A percentile compares a stretch with the other conserved stretches of the same genome.
These are phyloP conservation scores for Cinclus mexicanus DNA, from an alignment of 2,113 vertebrate species.

Conservation along the genomic window DNA sequence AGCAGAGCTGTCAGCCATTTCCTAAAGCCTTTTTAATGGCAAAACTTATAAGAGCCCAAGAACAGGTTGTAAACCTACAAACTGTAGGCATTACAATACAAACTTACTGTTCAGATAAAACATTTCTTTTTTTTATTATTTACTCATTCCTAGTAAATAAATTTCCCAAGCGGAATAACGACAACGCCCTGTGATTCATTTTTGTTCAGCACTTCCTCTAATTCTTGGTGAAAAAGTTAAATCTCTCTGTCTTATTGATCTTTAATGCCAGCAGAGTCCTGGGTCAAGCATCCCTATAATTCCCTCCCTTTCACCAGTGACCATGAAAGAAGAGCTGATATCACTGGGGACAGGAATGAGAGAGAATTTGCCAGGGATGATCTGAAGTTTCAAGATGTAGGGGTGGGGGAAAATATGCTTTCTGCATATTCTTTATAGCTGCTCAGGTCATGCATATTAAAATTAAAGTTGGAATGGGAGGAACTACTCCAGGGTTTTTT, in stretches of 20 bases:
- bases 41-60: not conserved
- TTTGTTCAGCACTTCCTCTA: constrained; percentile 59
- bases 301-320: not conserved
- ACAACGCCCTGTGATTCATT: constrained; percentile 50
- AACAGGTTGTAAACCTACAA: not conserved
- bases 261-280: constrained; percentile 29
- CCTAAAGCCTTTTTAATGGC: not conserved
- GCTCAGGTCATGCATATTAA: not conserved
- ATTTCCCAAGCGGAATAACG: constrained; percentile 44
- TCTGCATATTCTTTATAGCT: not conserved
- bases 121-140: constrained; percentile 68
- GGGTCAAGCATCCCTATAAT: not conserved
- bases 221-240: constrained; percentile 59
- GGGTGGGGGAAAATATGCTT: rapidly evolving
- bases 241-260: constrained; percentile 43
- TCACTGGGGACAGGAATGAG: not conserved
- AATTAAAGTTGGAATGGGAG: not conserved
- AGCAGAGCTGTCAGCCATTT: constrained; percentile 33
- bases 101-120: not conserved
- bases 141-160: constrained; percentile 64
- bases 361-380: not conserved
- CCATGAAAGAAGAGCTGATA: not conserved
- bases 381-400: not conserved
- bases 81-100: not conserved
- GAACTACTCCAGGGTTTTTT: not conserved